Evolutionary conservation across 2,113 vertebrate genomes (phyloP).

Genomic region (Perca schrenkii): DNA sequence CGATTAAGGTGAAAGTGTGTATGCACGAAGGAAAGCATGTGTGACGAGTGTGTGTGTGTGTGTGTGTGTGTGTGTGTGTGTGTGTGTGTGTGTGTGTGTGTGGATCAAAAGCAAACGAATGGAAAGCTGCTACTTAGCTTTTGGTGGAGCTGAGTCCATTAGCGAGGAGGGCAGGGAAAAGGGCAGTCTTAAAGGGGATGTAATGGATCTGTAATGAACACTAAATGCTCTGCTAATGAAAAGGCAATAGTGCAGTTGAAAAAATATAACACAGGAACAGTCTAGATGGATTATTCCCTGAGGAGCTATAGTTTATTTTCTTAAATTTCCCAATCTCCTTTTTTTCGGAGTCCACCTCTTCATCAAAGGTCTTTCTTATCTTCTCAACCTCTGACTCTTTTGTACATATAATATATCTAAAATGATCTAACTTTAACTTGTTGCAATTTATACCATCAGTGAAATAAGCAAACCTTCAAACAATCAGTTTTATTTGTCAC

Average conservation of each 20-base stretch:
- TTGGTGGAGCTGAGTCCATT: slow-evolving; percentile 65
- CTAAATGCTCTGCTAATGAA: slow-evolving; percentile 72
- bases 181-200: slow-evolving; percentile 67
- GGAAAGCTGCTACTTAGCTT: slow-evolving; percentile 52
- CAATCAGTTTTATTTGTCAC: too few species aligned
- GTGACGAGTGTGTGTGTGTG: background rate
- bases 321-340: background rate
- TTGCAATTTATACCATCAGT: background rate
- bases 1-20: slow-evolving; percentile 2
- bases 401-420: background rate
- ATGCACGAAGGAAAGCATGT: background rate
- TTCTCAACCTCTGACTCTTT: background rate
- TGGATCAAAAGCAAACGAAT: slow-evolving; percentile 49
- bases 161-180: slow-evolving; percentile 62
- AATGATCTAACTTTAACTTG: background rate
- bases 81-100: background rate
- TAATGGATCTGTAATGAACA: slow-evolving; percentile 76
- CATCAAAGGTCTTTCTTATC: background rate
- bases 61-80: background rate
- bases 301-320: slow-evolving; percentile 18
- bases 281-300: slow-evolving; percentile 44
- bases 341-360: background rate
- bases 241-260: slow-evolving; percentile 67
- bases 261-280: slow-evolving; percentile 47
- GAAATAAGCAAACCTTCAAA: background rate